Conservation (phyloP, 1,140 invertebrate genomes). For the Diabrotica undecimpunctata region DNA sequence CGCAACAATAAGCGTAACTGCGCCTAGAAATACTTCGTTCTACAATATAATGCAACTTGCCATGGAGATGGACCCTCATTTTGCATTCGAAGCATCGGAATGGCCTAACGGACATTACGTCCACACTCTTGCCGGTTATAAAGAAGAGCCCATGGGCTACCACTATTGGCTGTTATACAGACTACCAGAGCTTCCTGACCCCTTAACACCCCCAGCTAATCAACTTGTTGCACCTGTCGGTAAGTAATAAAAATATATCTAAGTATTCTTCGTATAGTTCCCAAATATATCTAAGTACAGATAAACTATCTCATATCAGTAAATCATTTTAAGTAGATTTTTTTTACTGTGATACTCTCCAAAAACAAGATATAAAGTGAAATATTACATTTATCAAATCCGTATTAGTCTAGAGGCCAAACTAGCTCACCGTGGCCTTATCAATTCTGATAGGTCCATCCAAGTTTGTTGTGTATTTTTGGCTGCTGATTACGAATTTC, state of each 20-base stretch:
- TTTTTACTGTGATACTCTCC: too few relatives aligned
- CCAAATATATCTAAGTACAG: too few relatives aligned
- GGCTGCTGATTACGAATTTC: too few relatives aligned
- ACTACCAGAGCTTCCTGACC: constrained; percentile 70
- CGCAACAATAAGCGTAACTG: constrained; percentile 63
- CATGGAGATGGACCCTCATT: constrained; percentile 67
- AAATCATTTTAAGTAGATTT: too few relatives aligned
- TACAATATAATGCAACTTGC: constrained; percentile 81
- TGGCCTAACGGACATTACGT: constrained; percentile 90
- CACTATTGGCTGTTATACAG: constrained; percentile 85
- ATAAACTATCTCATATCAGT: too few relatives aligned
- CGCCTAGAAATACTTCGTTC: constrained; percentile 75
- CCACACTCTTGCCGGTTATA: constrained; percentile 79
- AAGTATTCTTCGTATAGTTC: too few relatives aligned
- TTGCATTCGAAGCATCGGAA: constrained; percentile 62
- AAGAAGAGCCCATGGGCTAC: constrained; percentile 82
- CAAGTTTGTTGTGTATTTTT: too few relatives aligned
- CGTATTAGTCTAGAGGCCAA: too few relatives aligned
- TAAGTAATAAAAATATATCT: constrained; percentile 52
- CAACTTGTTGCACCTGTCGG: constrained; percentile 79
- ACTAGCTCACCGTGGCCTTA: too few relatives aligned
- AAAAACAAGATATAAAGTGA: too few relatives aligned
- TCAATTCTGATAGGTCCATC: too few relatives aligned
- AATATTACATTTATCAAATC: too few relatives aligned
- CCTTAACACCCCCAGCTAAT: constrained; percentile 73